Evolutionary conservation across 2,113 vertebrate species (phyloP).

Genomic region (Scatophagus argus): DNA sequence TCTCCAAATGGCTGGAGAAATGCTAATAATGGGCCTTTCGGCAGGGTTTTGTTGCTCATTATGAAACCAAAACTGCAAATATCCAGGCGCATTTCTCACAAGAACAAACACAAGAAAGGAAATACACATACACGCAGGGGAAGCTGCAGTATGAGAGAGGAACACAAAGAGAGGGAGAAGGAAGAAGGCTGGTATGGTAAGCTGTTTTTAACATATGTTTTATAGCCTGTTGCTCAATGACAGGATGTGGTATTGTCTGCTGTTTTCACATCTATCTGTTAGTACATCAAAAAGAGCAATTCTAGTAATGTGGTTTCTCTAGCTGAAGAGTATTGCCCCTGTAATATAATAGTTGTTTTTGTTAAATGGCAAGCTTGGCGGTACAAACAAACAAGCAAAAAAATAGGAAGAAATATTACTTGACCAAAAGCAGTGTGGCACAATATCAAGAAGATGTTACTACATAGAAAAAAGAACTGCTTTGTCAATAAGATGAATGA

Average conservation of each 20-base stretch:
- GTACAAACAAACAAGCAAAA: slow-evolving; percentile 16
- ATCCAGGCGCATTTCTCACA: not conserved
- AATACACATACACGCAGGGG: not conserved
- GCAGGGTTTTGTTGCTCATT: not conserved
- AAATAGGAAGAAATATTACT: slow-evolving; percentile 31
- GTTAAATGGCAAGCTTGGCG: not conserved
- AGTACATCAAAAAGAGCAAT: slow-evolving; percentile 16
- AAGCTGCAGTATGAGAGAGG: not conserved
- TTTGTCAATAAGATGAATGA: slow-evolving; percentile 33
- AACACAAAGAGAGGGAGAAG: not conserved
- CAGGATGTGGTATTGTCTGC: not conserved
- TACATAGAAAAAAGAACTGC: slow-evolving; percentile 13
- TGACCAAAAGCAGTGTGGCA: slow-evolving; percentile 25
- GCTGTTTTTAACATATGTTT: slow-evolving; percentile 1
- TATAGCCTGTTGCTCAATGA: not conserved
- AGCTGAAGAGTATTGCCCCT: slow-evolving; percentile 10
- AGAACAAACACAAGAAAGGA: slow-evolving; percentile 6
- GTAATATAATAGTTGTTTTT: slow-evolving; percentile 40
- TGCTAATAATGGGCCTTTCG: not conserved
- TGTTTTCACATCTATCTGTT: slow-evolving; percentile 17
- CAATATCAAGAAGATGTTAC: slow-evolving; percentile 12
- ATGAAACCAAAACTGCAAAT: not conserved
- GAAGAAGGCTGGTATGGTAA: not conserved
- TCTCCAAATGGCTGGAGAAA: not conserved
- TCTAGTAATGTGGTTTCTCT: slow-evolving; percentile 11